Evolutionary conservation across 2,797 vertebrate genomes (phyloP).

Genomic region (Anguilla marmorata): DNA sequence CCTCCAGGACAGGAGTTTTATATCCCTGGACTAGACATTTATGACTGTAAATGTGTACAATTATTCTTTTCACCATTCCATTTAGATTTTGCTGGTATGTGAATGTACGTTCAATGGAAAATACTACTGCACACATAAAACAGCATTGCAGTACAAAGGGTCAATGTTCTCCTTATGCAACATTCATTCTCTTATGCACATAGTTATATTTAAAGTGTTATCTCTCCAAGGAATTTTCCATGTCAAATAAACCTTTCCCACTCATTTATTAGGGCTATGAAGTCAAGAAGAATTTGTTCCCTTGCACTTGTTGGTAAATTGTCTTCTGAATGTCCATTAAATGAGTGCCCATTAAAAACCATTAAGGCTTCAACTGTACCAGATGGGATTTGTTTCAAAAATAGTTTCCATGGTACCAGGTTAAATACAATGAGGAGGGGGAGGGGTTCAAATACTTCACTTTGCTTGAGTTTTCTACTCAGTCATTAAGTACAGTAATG

Average conservation of each 20-base stretch:
- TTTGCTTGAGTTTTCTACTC: background rate
- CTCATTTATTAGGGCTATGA: constrained; percentile 4
- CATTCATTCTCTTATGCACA: background rate
- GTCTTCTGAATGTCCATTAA: constrained; percentile 21
- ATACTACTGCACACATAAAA: background rate
- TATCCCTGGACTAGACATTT: background rate
- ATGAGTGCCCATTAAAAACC: constrained; percentile 22
- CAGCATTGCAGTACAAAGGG: background rate
- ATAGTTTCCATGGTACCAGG: constrained; percentile 7
- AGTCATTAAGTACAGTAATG: background rate
- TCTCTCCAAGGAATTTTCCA: background rate
- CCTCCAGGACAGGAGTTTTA: background rate
- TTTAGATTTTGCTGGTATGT: background rate
- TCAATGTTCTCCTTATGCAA: constrained; percentile 1
- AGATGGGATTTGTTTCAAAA: constrained; percentile 22
- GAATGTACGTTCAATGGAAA: background rate
- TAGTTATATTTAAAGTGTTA: constrained; percentile 4
- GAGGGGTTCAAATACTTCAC: background rate
- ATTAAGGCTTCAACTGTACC: constrained; percentile 13
- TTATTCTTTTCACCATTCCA: background rate
- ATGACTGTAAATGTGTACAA: background rate
- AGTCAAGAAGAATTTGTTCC: constrained; percentile 21
- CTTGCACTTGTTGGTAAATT: constrained; percentile 28
- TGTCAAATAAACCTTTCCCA: background rate
- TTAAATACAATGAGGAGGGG: background rate